A percentile compares a stretch with the other conserved stretches of the same genome.
phyloP scores from a whole-genome alignment of 2,113 vertebrate genomes.

The Oncorhynchus mykiss region DNA sequence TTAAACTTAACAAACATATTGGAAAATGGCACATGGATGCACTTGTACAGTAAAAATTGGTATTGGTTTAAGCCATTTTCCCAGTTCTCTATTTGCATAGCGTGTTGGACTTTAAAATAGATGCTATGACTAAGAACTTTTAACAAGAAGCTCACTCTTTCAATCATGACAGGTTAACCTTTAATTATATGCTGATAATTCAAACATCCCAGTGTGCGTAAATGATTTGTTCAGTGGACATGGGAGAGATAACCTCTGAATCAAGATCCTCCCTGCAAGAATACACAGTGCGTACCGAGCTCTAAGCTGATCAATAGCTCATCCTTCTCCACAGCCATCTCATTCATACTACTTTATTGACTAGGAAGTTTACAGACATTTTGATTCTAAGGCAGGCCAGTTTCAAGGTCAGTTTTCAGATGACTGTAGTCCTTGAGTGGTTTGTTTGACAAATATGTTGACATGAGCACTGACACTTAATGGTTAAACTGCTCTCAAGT shows the following conservation, averaged over 20 bases:
- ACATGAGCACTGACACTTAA: constrained; percentile 44
- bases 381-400: constrained; percentile 62
- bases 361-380: constrained; percentile 48
- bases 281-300: constrained; percentile 59
- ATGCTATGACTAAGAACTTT: no score
- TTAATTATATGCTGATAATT: constrained; percentile 64
- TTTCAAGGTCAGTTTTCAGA: constrained; percentile 50
- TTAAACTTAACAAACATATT: no score
- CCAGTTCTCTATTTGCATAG: no score
- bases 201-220: constrained; percentile 44
- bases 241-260: constrained; percentile 65
- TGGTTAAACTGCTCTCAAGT: constrained; percentile 34
- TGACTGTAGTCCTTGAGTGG: constrained; percentile 56
- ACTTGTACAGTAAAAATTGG: no score
- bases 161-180: constrained; percentile 8
- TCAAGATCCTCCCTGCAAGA: constrained; percentile 62
- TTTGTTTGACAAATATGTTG: constrained; percentile 32
- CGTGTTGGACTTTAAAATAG: no score
- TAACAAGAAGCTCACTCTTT: no score
- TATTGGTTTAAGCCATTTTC: no score
- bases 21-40: no score
- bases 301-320: constrained; percentile 63
- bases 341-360: constrained; percentile 71
- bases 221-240: constrained; percentile 67
- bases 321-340: constrained; percentile 61